phyloP scores from a whole-genome alignment of 2,797 vertebrate species.

The Aotus griseimembra region DNA sequence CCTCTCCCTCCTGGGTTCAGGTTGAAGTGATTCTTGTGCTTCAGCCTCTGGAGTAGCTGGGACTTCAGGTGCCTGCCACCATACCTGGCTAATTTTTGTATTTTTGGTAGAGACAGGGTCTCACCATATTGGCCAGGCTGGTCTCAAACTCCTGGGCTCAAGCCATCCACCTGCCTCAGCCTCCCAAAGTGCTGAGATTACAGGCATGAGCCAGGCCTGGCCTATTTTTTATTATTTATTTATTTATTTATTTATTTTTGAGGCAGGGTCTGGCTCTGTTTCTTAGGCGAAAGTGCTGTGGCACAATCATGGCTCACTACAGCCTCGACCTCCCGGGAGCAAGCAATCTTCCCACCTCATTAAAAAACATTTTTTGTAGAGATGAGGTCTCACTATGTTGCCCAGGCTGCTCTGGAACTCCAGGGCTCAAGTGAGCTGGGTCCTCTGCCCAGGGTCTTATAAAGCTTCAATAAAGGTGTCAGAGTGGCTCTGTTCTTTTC shows the following conservation, averaged over 20 bases:
- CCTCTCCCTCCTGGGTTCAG: not conserved
- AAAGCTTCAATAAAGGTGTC: not conserved
- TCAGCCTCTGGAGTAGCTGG: not conserved
- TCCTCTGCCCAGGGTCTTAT: not conserved
- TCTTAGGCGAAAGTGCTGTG: not conserved
- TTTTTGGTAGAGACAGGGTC: not conserved
- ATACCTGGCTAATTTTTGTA: not conserved
- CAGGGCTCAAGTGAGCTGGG: not conserved
- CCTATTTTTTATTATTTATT: too few species aligned
- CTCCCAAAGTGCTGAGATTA: not conserved
- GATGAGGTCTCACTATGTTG: not conserved
- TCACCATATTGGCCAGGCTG: not conserved
- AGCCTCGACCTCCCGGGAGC: not conserved
- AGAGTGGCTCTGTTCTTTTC: not conserved
- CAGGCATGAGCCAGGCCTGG: not conserved
- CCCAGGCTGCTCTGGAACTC: not conserved
- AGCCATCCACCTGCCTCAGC: not conserved
- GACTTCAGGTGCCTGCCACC: too few species aligned
- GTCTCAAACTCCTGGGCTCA: not conserved
- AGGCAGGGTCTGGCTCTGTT: not conserved
- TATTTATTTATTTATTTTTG: not conserved
- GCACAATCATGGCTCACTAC: not conserved
- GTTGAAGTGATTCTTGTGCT: not conserved
- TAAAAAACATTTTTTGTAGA: not conserved
- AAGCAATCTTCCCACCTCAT: not conserved